phyloP scores from a whole-genome alignment of 2,113 vertebrate genomes.

The Charina bottae region DNA sequence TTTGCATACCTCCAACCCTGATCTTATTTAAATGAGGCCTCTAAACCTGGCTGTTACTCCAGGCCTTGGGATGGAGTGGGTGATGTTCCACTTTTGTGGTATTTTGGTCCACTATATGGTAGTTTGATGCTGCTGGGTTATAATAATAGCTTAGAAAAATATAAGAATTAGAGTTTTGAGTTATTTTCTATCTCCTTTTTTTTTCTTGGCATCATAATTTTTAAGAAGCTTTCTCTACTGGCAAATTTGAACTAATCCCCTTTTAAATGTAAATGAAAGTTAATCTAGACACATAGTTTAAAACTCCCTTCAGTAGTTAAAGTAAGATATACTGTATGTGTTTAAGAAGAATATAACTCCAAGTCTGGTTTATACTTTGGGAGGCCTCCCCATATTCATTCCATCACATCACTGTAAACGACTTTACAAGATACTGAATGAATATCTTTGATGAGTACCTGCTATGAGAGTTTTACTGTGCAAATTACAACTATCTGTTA shows the following conservation, averaged over 20 bases:
- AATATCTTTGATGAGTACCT: background rate
- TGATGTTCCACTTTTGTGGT: background rate
- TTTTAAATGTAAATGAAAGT: background rate
- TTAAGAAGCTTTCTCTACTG: background rate
- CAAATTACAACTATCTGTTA: background rate
- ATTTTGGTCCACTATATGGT: background rate
- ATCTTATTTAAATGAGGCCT: background rate
- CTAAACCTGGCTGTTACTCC: background rate
- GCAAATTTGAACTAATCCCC: background rate
- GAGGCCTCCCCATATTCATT: background rate
- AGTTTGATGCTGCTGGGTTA: background rate
- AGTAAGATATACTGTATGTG: background rate
- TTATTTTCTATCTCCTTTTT: background rate
- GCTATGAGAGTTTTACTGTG: background rate
- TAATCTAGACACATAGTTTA: background rate
- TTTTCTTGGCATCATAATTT: background rate
- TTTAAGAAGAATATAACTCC: background rate
- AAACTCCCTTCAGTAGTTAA: background rate
- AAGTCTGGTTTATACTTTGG: too few species aligned
- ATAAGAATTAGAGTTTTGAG: background rate
- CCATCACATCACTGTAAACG: background rate
- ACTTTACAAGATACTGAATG: background rate
- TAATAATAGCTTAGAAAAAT: background rate
- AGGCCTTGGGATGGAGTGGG: background rate
- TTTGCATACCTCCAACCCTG: background rate